Evolutionary conservation across 2,113 vertebrate genomes (phyloP).

Genomic region (Muscicapa adusta): DNA sequence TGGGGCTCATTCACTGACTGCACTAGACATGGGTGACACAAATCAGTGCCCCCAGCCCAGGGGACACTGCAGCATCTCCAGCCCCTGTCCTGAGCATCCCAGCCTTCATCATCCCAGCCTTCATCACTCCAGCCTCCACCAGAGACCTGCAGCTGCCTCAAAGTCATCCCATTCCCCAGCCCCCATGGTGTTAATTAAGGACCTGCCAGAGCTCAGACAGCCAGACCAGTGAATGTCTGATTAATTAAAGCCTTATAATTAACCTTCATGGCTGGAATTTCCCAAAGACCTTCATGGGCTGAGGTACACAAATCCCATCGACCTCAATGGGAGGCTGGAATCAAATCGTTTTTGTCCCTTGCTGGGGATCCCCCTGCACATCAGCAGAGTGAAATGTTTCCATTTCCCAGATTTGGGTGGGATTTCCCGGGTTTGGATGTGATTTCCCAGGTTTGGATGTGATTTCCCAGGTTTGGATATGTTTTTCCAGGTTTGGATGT

Average conservation of each 20-base stretch:
- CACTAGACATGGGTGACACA: not conserved
- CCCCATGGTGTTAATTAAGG: not conserved
- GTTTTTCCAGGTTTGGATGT: not conserved
- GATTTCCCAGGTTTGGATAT: not conserved
- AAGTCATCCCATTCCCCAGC: not conserved
- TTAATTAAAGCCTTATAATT: slow-evolving; percentile 60
- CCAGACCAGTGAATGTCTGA: slow-evolving; percentile 26
- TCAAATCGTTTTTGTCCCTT: not conserved
- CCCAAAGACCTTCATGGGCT: slow-evolving; percentile 47
- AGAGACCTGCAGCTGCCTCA: not conserved
- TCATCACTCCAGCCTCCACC: not conserved
- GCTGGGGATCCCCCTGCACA: not conserved
- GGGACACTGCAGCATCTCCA: not conserved
- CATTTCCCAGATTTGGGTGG: not conserved
- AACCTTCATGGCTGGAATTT: slow-evolving; percentile 64
- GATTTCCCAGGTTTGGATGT: not conserved
- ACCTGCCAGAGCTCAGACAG: not conserved
- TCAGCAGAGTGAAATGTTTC: not conserved
- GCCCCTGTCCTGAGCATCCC: rapidly evolving
- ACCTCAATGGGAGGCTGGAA: not conserved
- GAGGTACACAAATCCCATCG: slow-evolving; percentile 2
- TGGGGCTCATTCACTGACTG: not conserved
- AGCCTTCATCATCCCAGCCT: not conserved
- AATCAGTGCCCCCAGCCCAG: rapidly evolving
- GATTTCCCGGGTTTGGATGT: not conserved